phyloP scores from a whole-genome alignment of 2,888 invertebrate species.

The Mythimna vitellina region DNA sequence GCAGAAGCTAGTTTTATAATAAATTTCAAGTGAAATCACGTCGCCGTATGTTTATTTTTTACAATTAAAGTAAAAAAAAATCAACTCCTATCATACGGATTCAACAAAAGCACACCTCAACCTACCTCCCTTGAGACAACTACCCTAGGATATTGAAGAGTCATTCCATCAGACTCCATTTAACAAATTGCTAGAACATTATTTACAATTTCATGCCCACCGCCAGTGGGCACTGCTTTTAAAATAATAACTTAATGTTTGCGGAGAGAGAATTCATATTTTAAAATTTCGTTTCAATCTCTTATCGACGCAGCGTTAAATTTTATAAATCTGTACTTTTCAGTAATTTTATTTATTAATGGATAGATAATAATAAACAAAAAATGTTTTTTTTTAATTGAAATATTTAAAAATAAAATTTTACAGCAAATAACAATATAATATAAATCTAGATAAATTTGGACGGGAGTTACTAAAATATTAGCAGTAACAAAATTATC shows the following conservation, averaged over 20 bases:
- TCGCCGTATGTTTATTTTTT: too few species aligned
- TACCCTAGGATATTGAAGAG: slow-evolving; percentile 16
- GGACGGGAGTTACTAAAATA: too few species aligned
- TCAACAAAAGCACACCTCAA: slow-evolving; percentile 1
- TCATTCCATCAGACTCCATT: slow-evolving; percentile 37
- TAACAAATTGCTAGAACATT: slow-evolving; percentile 43
- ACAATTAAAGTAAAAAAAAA: neutral
- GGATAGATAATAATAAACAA: neutral
- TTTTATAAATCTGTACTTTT: neutral
- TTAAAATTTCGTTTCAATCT: slow-evolving; percentile 19
- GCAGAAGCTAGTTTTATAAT: too few species aligned
- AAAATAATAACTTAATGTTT: slow-evolving; percentile 53
- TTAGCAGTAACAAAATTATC: too few species aligned
- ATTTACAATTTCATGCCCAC: slow-evolving; percentile 34
- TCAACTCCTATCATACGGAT: neutral
- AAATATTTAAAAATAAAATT: too few species aligned
- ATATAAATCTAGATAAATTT: too few species aligned
- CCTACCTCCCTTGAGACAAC: neutral
- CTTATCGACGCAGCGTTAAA: too few species aligned
- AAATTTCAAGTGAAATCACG: too few species aligned
- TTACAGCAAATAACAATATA: too few species aligned
- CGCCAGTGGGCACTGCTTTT: slow-evolving; percentile 39
- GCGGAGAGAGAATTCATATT: slow-evolving; percentile 22
- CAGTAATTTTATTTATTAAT: neutral
- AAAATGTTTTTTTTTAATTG: too few species aligned